Evolutionary conservation across 2,797 vertebrate genomes (phyloP).

Genomic region (Ciconia nigra): DNA sequence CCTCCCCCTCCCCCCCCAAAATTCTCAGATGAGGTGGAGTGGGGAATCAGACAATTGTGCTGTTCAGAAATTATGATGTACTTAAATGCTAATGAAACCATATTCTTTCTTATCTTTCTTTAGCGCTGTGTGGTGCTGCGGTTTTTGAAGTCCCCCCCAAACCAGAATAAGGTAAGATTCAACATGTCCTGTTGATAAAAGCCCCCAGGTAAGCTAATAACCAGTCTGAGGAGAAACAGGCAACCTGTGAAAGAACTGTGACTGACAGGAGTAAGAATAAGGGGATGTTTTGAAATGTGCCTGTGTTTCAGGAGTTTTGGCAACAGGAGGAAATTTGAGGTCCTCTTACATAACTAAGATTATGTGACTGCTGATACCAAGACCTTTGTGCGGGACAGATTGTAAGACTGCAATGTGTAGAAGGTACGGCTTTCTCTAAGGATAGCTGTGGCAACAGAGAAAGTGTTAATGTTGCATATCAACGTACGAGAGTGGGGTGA

Average conservation of each 20-base stretch:
- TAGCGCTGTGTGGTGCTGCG: conserved; percentile 92
- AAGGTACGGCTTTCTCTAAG: not conserved
- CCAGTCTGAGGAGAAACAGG: not conserved
- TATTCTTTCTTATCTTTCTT: not conserved
- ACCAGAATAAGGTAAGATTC: conserved; percentile 77
- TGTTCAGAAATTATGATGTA: not conserved
- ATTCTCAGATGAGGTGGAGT: not conserved
- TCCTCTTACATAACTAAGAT: not conserved
- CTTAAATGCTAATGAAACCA: not conserved
- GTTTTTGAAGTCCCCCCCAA: conserved; percentile 89
- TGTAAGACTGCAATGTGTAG: not conserved
- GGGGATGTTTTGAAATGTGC: not conserved
- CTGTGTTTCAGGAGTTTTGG: not conserved
- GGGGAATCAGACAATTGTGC: not conserved
- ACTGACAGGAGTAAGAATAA: not conserved
- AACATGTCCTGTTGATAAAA: not conserved
- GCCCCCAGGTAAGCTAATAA: not conserved
- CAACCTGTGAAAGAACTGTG: not conserved
- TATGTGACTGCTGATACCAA: not conserved
- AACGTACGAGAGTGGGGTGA: accelerated
- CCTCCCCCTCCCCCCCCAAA: too few relatives aligned
- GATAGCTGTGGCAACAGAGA: not conserved
- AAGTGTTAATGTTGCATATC: accelerated
- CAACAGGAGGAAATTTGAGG: not conserved
- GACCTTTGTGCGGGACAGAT: not conserved